Conservation (phyloP, 2,888 invertebrate species). For the Hybos culiciformis region DNA sequence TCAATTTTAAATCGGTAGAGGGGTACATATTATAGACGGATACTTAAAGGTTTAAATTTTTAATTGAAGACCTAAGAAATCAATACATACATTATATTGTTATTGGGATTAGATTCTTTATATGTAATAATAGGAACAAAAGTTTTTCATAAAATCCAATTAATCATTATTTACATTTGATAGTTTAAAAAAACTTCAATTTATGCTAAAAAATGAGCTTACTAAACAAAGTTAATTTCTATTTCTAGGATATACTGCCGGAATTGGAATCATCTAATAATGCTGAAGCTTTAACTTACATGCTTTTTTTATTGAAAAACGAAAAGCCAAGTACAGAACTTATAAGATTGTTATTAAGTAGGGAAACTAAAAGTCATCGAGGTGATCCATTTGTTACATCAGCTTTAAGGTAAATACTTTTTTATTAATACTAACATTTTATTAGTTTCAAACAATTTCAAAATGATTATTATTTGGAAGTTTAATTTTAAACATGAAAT, state of each 20-base stretch:
- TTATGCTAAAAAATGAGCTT: neutral
- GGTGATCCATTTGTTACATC: constrained; percentile 84
- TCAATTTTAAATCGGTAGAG: too few relatives aligned
- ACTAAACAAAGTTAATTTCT: neutral
- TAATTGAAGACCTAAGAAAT: too few relatives aligned
- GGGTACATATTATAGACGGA: too few relatives aligned
- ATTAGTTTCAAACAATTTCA: neutral
- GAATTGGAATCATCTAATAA: constrained; percentile 73
- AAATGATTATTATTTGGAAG: neutral
- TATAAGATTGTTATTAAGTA: constrained; percentile 67
- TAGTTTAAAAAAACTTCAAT: neutral
- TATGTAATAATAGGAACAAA: too few relatives aligned
- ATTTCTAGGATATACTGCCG: constrained; percentile 39
- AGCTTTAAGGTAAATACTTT: constrained; percentile 48
- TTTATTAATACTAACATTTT: neutral
- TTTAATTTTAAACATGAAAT: neutral
- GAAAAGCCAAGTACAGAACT: constrained; percentile 81
- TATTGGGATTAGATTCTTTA: too few relatives aligned
- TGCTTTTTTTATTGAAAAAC: constrained; percentile 80
- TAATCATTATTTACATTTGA: too few relatives aligned
- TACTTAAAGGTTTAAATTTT: too few relatives aligned
- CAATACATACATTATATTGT: too few relatives aligned
- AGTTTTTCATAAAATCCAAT: too few relatives aligned
- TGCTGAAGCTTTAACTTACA: constrained; percentile 82
- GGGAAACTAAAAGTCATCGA: constrained; percentile 52